phyloP scores from a whole-genome alignment of 2,888 invertebrate genomes.

The Ariolimax columbianus region DNA sequence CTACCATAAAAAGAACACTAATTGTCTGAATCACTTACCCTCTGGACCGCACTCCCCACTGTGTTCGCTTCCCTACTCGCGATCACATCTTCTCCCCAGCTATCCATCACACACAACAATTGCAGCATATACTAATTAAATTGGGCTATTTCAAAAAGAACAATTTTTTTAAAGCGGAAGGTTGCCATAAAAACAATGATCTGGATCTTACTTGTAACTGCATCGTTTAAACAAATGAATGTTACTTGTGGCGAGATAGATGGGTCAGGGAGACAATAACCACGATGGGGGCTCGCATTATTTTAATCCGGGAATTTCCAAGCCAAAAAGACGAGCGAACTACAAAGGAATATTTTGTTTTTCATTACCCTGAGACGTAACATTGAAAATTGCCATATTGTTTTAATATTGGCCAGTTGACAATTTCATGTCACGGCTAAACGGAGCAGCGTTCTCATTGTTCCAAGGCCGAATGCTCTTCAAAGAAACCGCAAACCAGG shows the following conservation, averaged over 20 bases:
- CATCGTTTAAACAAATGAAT: background rate
- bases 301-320: slow-evolving; percentile 2
- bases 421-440: background rate
- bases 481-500: slow-evolving; percentile 35
- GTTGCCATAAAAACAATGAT: background rate
- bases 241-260: background rate
- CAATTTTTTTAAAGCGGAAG: background rate
- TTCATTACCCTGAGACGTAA: background rate
- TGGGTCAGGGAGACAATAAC: background rate
- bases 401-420: slow-evolving; percentile 26
- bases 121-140: slow-evolving; percentile 20
- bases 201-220: background rate
- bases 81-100: background rate
- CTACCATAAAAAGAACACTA: slow-evolving; percentile 33
- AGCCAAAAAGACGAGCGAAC: background rate
- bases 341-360: background rate
- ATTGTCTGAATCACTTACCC: slow-evolving; percentile 33
- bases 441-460: slow-evolving; percentile 1
- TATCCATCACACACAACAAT: background rate
- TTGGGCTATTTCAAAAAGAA: background rate
- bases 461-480: background rate
- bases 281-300: background rate
- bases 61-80: background rate
- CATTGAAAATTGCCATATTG: slow-evolving; percentile 25
- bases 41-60: slow-evolving; percentile 5